phyloP scores from a whole-genome alignment of 2,113 vertebrate genomes.

The Tiliqua scincoides region DNA sequence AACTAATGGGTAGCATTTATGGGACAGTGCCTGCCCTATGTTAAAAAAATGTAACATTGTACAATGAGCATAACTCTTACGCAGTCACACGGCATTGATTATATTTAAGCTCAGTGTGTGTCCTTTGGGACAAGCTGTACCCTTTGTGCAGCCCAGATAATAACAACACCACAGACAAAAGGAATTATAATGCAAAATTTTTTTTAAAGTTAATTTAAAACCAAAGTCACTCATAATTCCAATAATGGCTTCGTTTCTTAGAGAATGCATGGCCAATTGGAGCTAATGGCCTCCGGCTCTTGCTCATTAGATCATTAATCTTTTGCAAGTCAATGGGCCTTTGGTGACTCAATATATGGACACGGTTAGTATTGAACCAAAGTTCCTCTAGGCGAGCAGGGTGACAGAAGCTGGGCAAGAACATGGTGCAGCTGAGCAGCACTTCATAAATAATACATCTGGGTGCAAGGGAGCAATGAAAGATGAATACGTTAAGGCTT shows the following conservation, averaged over 20 bases:
- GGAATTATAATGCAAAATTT: slow-evolving; percentile 1
- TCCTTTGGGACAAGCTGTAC: background rate
- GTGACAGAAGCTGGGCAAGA: slow-evolving; percentile 24
- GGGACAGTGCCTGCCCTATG: background rate
- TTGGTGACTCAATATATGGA: slow-evolving; percentile 4
- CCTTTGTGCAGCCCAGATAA: background rate
- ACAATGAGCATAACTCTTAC: background rate
- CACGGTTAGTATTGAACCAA: slow-evolving; percentile 30
- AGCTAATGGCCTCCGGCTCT: background rate
- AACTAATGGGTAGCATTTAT: background rate
- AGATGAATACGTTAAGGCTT: background rate
- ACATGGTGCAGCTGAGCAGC: background rate
- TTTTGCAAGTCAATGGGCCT: slow-evolving; percentile 40
- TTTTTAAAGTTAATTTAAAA: slow-evolving; percentile 21
- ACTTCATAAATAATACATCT: slow-evolving; percentile 28
- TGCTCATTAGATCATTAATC: slow-evolving; percentile 14
- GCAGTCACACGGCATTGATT: background rate
- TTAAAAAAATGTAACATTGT: background rate
- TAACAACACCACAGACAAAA: slow-evolving; percentile 1
- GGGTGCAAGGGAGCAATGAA: background rate
- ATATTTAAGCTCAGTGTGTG: background rate
- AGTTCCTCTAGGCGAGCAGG: background rate
- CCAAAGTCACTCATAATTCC: slow-evolving; percentile 12
- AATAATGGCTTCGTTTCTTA: slow-evolving; percentile 7
- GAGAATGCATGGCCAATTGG: accelerated